Base-by-base conservation (phyloP, 2,888 invertebrate species). In the Troides aeacus region DNA sequence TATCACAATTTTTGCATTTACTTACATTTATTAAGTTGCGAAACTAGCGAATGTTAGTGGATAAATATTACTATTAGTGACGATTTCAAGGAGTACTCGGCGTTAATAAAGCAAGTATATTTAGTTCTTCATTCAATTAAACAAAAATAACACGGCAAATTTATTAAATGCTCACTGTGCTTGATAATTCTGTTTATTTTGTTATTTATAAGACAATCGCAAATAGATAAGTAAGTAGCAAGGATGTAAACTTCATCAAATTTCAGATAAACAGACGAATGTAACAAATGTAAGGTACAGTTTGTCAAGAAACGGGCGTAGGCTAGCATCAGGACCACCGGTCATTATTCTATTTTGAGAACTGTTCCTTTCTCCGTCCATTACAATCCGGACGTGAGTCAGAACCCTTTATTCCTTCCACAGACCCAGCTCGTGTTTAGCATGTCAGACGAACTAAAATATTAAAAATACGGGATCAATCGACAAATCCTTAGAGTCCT, bases 321-420 rank as follows among this genome's bases (percentile, higher is more conserved):
- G 86, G 86, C 84, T 30, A 30, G 30, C 4, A 30, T 30, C 82
- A 84, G 83, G 84, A 81, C 84, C 83, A 86, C 85, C 82, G 85
- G 82, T 84, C 83, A 81, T 81, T 78, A 82, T 78, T 83, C 88
- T 89, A 88, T 89, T 89, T 89, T 84, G 87, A 89, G 87, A 84
- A 68, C 80, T 73, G 76, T 82, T 88, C 87, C 88, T 88, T 89
- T 88, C 89, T 88, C 85, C 60, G 36, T 65, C 63, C 81, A 79
- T 74, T 79, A 80, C 79, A 82, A 82, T 81, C 84, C 85, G 88
- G 88, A 87, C 88, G 82, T 90, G 89, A 90, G 83, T 90, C 87
- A 70, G 66, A 89, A 86, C 85, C 88, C 89, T 90, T 90, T 89
- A 88, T 89, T 86, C 83, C 84, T 81, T 81, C 77, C 75, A 30